phyloP scores from a whole-genome alignment of 2,113 vertebrate genomes.

The Prunella fulvescens region DNA sequence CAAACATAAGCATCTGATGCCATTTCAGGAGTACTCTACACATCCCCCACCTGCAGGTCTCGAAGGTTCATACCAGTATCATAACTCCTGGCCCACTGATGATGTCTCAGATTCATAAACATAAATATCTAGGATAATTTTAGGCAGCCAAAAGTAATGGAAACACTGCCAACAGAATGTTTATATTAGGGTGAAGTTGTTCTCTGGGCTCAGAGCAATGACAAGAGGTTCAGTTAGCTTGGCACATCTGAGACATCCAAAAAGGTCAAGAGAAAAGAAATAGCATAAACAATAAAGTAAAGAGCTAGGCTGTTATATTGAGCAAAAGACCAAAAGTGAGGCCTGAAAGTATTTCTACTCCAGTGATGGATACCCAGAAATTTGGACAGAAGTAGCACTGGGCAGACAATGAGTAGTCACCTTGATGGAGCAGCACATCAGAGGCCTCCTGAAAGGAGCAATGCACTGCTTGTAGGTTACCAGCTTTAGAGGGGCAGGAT shows the following conservation, averaged over 20 bases:
- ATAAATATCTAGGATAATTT: not conserved
- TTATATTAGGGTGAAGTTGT: not conserved
- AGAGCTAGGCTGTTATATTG: not conserved
- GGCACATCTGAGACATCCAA: not conserved
- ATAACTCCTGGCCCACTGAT: not conserved
- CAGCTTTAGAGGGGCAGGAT: not conserved
- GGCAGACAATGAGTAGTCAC: not conserved
- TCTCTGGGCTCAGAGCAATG: not conserved
- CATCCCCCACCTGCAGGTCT: not conserved
- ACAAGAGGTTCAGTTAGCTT: not conserved
- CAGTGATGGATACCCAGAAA: not conserved
- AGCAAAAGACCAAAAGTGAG: not conserved
- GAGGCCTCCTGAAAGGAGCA: not conserved
- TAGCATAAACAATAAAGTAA: not conserved
- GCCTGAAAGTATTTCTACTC: not conserved
- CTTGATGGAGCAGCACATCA: not conserved
- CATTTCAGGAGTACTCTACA: not conserved
- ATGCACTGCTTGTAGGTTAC: too few relatives aligned
- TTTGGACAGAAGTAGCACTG: not conserved
- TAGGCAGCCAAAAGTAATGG: not conserved
- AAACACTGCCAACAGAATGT: not conserved
- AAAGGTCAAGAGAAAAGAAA: not conserved
- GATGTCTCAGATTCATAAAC: not conserved
- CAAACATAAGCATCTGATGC: not conserved
- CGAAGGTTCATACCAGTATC: not conserved